Evolutionary conservation across 2,797 vertebrate species (phyloP).

Genomic region (Emydoidea blandingii): DNA sequence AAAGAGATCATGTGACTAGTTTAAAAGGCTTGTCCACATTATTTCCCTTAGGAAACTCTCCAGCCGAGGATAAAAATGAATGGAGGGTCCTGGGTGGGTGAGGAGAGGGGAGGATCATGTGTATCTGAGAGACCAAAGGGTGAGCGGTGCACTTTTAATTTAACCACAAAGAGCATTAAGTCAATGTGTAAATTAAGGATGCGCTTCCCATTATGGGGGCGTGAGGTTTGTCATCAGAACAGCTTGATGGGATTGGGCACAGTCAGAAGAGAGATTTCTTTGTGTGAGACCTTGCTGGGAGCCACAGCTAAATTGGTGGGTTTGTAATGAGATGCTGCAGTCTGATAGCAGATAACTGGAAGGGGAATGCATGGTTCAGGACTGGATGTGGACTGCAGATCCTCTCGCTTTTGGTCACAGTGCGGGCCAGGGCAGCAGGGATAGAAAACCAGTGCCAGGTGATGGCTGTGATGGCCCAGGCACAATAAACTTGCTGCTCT

Average conservation of each 20-base stretch:
- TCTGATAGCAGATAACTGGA: not conserved
- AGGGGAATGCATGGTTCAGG: not conserved
- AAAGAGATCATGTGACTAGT: not conserved
- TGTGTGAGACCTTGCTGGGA: not conserved
- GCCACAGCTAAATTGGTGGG: not conserved
- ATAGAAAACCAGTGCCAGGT: fast-evolving
- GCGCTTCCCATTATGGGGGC: not conserved
- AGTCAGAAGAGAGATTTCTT: not conserved
- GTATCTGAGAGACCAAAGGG: not conserved
- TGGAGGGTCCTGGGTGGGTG: not conserved
- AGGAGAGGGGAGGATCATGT: not conserved
- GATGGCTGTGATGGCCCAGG: not conserved
- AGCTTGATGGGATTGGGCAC: not conserved
- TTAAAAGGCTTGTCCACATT: not conserved
- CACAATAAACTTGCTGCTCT: fast-evolving
- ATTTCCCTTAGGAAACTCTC: not conserved
- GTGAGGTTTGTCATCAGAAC: not conserved
- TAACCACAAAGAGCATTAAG: not conserved
- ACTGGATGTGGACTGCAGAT: not conserved
- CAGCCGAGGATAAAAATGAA: not conserved
- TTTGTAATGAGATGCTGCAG: not conserved
- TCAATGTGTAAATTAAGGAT: fast-evolving
- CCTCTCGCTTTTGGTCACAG: not conserved
- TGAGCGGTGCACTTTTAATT: not conserved
- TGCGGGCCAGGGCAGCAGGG: fast-evolving